These are phyloP conservation scores for Phthorimaea operculella DNA, from an alignment of 1,140 invertebrate genomes.

Conservation along the genomic window DNA sequence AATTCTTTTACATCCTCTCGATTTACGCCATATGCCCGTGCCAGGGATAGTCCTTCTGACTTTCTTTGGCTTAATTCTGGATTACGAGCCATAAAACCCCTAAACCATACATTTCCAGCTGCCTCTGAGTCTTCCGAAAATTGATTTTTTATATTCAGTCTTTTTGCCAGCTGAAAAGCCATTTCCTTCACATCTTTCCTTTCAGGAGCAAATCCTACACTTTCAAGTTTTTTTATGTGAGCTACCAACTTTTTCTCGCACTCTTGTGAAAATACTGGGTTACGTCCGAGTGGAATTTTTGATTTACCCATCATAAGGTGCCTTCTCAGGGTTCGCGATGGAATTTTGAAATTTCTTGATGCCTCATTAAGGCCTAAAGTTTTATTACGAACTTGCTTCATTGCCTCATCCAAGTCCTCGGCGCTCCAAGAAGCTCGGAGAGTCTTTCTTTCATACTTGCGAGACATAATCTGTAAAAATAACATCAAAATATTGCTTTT, in stretches of 20 bases:
- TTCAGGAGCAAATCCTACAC: conserved; percentile 28
- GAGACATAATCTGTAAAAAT: conserved; percentile 2
- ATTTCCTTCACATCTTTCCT: conserved; percentile 20
- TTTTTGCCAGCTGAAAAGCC: conserved; percentile 36
- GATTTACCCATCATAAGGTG: not conserved
- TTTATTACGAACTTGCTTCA: conserved; percentile 1
- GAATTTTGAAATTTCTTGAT: not conserved
- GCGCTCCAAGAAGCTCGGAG: not conserved
- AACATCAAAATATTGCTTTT: not conserved
- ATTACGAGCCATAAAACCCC: conserved; percentile 41
- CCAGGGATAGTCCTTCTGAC: conserved; percentile 45
- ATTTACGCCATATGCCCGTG: conserved; percentile 33
- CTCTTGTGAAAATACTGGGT: not conserved
- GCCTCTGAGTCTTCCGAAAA: conserved; percentile 35
- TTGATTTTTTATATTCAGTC: conserved; percentile 27
- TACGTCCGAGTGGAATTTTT: not conserved
- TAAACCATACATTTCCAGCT: conserved; percentile 36
- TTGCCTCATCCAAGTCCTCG: not conserved
- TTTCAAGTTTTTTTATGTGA: conserved; percentile 31
- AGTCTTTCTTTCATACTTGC: not conserved
- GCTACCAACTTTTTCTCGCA: conserved; percentile 29
- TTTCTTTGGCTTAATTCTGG: conserved; percentile 32
- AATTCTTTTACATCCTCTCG: conserved; percentile 33
- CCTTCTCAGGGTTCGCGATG: not conserved
- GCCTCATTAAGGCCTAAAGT: not conserved